Evolutionary conservation across 2,888 invertebrate genomes (phyloP).

Genomic region (Andrena marginata): DNA sequence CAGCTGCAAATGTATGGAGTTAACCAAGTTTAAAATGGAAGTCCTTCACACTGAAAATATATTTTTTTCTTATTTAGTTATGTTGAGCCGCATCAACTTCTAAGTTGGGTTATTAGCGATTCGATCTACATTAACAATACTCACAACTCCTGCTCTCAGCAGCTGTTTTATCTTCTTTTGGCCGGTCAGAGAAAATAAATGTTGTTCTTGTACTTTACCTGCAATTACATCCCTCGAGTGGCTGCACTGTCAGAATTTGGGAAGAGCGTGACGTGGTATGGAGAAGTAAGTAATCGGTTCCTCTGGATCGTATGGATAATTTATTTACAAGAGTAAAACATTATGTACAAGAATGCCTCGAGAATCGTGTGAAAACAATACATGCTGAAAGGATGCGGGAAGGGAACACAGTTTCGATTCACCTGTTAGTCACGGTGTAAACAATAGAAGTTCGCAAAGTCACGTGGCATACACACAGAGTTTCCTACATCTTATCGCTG

Average conservation of each 20-base stretch:
- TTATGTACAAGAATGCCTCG: constrained; percentile 83
- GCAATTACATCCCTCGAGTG: no score
- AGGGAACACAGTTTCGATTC: constrained; percentile 64
- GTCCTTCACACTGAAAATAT: no score
- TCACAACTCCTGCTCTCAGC: no score
- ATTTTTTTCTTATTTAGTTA: no score
- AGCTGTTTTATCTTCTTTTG: neutral
- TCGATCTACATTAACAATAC: no score
- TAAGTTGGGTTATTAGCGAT: no score
- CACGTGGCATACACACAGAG: constrained; percentile 57
- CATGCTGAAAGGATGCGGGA: constrained; percentile 49
- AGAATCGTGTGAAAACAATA: constrained; percentile 74
- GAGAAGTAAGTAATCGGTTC: neutral
- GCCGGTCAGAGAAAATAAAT: no score
- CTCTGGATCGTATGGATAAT: constrained; percentile 79
- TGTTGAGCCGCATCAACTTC: no score
- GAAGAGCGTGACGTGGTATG: neutral
- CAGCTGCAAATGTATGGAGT: no score
- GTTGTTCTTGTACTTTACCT: no score
- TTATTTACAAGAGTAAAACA: constrained; percentile 85
- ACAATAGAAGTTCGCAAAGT: constrained; percentile 62
- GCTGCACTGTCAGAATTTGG: neutral
- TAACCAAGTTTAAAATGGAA: no score
- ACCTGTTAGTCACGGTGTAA: constrained; percentile 57
- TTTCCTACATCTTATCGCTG: constrained; percentile 42